Evolutionary conservation across 2,888 invertebrate genomes (phyloP).

Genomic region (Psylliodes chrysocephalus): DNA sequence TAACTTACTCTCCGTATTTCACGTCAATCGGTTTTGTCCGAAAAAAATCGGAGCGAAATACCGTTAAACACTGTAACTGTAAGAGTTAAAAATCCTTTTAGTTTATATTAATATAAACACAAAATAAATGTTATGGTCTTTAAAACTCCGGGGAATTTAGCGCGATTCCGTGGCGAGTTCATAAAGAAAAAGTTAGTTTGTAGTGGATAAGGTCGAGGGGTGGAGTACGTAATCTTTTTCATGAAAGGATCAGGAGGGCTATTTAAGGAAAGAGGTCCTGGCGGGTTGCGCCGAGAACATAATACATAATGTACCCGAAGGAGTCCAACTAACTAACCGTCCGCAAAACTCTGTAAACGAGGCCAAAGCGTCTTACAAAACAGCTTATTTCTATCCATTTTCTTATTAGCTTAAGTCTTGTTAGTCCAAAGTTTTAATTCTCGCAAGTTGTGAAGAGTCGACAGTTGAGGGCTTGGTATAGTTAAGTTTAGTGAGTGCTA

Average conservation of each 20-base stretch:
- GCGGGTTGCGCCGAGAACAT: slow-evolving; percentile 13
- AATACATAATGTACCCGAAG: slow-evolving; percentile 41
- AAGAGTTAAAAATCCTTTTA: too few species aligned
- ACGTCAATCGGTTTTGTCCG: too few species aligned
- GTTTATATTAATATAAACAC: too few species aligned
- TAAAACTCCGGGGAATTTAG: neutral
- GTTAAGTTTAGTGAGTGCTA: slow-evolving; percentile 62
- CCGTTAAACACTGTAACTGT: too few species aligned
- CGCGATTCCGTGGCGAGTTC: neutral
- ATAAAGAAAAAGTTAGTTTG: slow-evolving; percentile 10
- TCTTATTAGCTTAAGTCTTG: slow-evolving; percentile 68
- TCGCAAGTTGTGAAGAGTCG: slow-evolving; percentile 66
- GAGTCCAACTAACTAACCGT: slow-evolving; percentile 51
- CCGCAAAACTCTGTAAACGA: slow-evolving; percentile 50
- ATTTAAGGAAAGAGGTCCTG: slow-evolving; percentile 6
- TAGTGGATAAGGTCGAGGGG: slow-evolving; percentile 15
- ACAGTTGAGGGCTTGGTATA: slow-evolving; percentile 59
- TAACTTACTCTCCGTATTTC: too few species aligned
- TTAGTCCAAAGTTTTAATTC: slow-evolving; percentile 75
- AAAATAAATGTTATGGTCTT: too few species aligned
- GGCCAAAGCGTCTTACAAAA: slow-evolving; percentile 63
- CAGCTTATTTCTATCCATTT: slow-evolving; percentile 66
- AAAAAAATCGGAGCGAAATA: too few species aligned
- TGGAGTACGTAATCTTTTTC: slow-evolving; percentile 26
- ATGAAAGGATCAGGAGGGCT: slow-evolving; percentile 22